Base-by-base conservation (phyloP, 2,797 vertebrate genomes). In the Pseudotriccus pelzelni region DNA sequence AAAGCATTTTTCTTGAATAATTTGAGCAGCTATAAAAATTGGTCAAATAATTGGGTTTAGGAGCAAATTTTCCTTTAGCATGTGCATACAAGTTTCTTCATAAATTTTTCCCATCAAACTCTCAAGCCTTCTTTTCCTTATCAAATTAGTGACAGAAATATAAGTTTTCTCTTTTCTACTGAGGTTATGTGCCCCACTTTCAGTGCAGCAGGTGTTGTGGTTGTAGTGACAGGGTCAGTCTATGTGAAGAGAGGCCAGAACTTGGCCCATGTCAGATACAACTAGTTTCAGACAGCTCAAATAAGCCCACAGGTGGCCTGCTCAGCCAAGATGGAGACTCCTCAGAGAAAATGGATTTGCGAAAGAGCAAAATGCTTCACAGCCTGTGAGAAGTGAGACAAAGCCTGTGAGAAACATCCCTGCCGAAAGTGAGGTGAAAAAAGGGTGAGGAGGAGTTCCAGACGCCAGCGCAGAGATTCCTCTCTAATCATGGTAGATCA, bases 181-280 rank as follows among this genome's bases (percentile, higher is more conserved):
- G 58, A 50, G 4, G 12, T 58, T 87, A 41, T 16, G 12, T 60
- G 11, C 23, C 23, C 56, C 1, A 0, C 2, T 46, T 91, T 87
- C 34, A 39, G 8, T 43, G 27, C 8, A 3, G 2, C 6, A 7
- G 3, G 8, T 24, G 7, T 25, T 3, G 22, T 32, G 19, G 18
- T 60, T 60, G 37, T 62, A 39, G 20, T 47, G 32, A 16, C 12
- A 72, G 14, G 8, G 4, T 2, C 73, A 13, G 4, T 44, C 41
- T 49, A 2, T 30, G 14, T 24, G 7, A 87, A 79, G 11, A 67
- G 28, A 55, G 19, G 10, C 8, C 34, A 78, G 41, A 36, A 78
- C 10, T 9, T 81, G 23, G 19, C 30, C 19, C 2, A 3, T 22
- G 14, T 63, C 12, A 5, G 25, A 58, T 5, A 60, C 18, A 72